phyloP scores from a whole-genome alignment of 2,113 vertebrate species.

The Bucco capensis region DNA sequence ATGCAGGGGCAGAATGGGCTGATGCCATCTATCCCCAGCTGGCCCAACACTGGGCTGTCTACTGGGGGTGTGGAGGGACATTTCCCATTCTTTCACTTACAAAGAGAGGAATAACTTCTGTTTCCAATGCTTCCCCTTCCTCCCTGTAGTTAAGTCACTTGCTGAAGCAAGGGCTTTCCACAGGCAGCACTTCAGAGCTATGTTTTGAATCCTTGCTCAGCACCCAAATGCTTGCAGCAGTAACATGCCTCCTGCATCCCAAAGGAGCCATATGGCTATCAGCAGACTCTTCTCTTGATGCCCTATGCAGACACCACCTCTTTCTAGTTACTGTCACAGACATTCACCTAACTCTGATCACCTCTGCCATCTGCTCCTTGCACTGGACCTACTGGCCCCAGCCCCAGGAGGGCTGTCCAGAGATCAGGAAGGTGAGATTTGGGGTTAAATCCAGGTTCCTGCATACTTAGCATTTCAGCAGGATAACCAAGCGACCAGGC shows the following conservation, averaged over 20 bases:
- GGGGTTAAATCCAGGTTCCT: neutral
- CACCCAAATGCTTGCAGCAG: conserved; percentile 1
- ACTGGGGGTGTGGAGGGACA: neutral
- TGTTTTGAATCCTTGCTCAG: neutral
- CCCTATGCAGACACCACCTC: neutral
- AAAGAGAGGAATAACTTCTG: neutral
- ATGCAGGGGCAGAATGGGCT: neutral
- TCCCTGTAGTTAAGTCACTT: neutral
- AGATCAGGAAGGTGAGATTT: neutral
- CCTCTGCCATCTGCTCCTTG: neutral
- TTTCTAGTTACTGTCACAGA: neutral
- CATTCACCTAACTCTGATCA: neutral
- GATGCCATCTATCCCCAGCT: neutral
- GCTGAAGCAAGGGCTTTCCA: conserved; percentile 8
- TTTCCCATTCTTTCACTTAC: neutral
- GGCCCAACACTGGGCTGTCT: neutral
- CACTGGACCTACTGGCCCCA: neutral
- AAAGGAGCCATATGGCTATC: neutral
- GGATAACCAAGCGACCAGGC: neutral
- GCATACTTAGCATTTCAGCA: neutral
- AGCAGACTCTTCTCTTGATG: neutral
- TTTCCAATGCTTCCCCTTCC: conserved; percentile 16
- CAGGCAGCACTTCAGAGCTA: conserved; percentile 2
- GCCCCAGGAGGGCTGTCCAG: neutral
- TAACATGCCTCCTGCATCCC: neutral